phyloP scores from a whole-genome alignment of 1,140 invertebrate genomes.

The Heterodera schachtii region DNA sequence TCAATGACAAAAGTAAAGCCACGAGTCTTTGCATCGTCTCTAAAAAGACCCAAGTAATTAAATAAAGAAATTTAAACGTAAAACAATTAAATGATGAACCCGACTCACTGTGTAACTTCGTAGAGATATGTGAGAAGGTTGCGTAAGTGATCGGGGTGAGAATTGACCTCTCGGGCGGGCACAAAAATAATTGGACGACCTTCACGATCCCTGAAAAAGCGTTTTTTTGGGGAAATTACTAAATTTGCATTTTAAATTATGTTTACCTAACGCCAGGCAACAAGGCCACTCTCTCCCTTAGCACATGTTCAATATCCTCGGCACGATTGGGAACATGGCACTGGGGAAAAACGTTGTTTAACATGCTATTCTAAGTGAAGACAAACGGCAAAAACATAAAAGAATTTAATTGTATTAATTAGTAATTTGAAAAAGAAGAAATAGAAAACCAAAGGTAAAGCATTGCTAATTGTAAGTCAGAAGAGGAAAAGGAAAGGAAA shows the following conservation, averaged over 20 bases:
- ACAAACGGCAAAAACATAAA: no score
- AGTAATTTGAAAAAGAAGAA: no score
- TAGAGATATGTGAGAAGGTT: constrained; percentile 40
- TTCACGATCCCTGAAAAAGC: constrained; percentile 23
- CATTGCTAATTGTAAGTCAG: no score
- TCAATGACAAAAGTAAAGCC: constrained; percentile 40
- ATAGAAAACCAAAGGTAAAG: no score
- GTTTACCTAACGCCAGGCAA: constrained; percentile 28
- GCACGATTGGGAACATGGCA: constrained; percentile 25
- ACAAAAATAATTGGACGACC: constrained; percentile 38
- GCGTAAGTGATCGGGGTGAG: constrained; percentile 34
- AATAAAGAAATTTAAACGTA: no score
- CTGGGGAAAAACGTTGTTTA: constrained; percentile 17
- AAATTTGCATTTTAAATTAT: not conserved
- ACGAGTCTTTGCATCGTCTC: constrained; percentile 29
- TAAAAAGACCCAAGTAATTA: constrained; percentile 17
- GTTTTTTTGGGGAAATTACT: not conserved
- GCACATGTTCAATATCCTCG: constrained; percentile 42
- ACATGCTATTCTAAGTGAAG: not conserved
- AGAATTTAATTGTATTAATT: no score
- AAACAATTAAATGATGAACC: not conserved
- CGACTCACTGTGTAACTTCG: constrained; percentile 33
- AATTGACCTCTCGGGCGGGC: constrained; percentile 28
- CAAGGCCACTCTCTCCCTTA: constrained; percentile 40
- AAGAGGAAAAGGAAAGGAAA: no score